Evolutionary conservation across 1,140 invertebrate genomes (phyloP), one percentile per base, ranked within the genome.

Genomic region (Wiebesia pumilae): DNA sequence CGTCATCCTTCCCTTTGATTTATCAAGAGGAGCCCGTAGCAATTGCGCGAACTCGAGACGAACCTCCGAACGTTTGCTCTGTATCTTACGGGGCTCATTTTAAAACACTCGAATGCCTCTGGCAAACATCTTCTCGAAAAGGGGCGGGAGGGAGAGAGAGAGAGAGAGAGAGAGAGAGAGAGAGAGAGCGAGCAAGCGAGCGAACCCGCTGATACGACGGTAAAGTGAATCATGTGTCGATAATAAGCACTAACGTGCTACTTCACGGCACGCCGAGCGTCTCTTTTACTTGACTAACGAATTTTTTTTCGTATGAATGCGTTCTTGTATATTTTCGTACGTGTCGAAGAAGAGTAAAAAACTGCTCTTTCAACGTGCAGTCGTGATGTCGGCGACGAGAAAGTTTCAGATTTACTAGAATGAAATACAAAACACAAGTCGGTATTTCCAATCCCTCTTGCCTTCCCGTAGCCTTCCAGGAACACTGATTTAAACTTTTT

Each of bases 221-320:
- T 21, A n/a, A 83, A 40, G 16, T 83, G 82, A 83, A 77, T 83
- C 82, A 83, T 43, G 33, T 14, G 33, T 21, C 51, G 21, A 33
- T 83, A 40, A 73, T 67, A 69, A 82, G 43, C 43, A 30, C 35
- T 38, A 47, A 71, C 38, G 62, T 19, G 62, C 79, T 43, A 40
- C 78, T 58, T 80, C 35, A 54, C 33, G n/a, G 9, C n/a, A 16
- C 30, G 33, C 14, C 16, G 6, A 0, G 1, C 69, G 19, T 35
- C 33, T 24, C 33, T 35, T 80, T 80, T 62, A 38, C 24, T 58
- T 58, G 0, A 51, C 30, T 35, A 9, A 40, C 27, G 21, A 35
- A 58, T 35, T 33, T 30, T 43, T n/a, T 54, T 47, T 79, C 16
- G 4, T 21, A 10, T 24, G 58, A 62, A 51, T 30, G 27, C 40